phyloP scores from a whole-genome alignment of 2,113 vertebrate genomes.

The Corythoichthys haematopterus region DNA sequence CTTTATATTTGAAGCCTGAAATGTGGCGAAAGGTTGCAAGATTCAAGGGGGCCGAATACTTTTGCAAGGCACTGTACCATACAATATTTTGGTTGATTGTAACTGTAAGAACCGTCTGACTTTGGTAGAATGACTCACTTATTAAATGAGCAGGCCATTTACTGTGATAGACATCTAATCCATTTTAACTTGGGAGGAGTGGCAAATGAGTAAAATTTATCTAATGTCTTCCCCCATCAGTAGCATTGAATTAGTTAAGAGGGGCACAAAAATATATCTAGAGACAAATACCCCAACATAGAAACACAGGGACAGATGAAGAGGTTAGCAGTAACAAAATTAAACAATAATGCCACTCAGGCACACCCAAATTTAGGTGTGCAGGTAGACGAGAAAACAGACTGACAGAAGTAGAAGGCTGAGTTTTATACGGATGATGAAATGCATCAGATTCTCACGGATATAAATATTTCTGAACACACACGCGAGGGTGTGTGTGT shows the following conservation, averaged over 20 bases:
- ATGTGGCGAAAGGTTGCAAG: too few relatives aligned
- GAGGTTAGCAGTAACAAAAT: slow-evolving; percentile 17
- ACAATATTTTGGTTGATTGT: too few relatives aligned
- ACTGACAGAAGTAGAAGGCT: slow-evolving; percentile 25
- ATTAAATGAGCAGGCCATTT: too few relatives aligned
- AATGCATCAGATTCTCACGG: slow-evolving; percentile 43
- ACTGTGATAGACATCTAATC: too few relatives aligned
- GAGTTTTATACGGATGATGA: slow-evolving; percentile 41
- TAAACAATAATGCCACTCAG: slow-evolving; percentile 11
- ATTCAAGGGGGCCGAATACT: too few relatives aligned
- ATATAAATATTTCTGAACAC: slow-evolving; percentile 41
- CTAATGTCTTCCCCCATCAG: too few relatives aligned
- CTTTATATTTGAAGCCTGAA: too few relatives aligned
- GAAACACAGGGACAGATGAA: slow-evolving; percentile 44
- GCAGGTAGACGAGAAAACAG: slow-evolving; percentile 29
- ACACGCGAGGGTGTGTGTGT: slow-evolving; percentile 11
- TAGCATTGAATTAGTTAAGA: slow-evolving; percentile 24
- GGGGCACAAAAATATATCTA: slow-evolving; percentile 47
- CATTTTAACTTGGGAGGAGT: too few relatives aligned
- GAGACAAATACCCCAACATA: slow-evolving; percentile 41
- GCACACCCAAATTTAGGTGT: neutral
- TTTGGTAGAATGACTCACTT: too few relatives aligned
- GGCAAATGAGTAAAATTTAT: too few relatives aligned
- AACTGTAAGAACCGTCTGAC: too few relatives aligned
- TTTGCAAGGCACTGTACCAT: too few relatives aligned